Evolutionary conservation across 2,797 vertebrate genomes (phyloP).

Genomic region (Kryptolebias ocellatus): DNA sequence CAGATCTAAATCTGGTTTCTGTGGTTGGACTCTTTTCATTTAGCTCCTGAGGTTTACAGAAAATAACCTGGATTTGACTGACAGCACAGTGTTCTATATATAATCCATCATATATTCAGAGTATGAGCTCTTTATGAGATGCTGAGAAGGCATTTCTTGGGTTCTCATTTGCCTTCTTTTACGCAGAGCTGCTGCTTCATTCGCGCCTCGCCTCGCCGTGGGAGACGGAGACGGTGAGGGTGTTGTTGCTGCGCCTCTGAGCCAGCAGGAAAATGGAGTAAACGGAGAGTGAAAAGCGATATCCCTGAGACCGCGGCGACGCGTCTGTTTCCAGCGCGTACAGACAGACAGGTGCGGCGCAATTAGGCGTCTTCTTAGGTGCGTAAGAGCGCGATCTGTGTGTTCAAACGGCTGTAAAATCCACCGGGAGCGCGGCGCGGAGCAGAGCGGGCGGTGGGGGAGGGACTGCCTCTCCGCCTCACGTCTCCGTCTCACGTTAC

Average conservation of each 20-base stretch:
- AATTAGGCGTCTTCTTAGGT: too few species aligned
- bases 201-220: neutral
- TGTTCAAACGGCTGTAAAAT: slow-evolving; percentile 5
- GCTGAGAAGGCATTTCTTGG: neutral
- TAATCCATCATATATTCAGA: neutral
- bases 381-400: neutral
- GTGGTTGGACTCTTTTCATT: neutral
- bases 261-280: neutral
- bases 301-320: neutral
- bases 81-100: slow-evolving; percentile 7
- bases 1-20: slow-evolving; percentile 1
- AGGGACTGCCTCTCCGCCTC: slow-evolving; percentile 37
- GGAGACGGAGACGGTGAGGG: neutral
- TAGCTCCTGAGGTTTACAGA: neutral
- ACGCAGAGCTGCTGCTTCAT: neutral
- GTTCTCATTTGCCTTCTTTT: slow-evolving; percentile 13
- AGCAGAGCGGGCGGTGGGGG: slow-evolving; percentile 22
- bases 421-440: slow-evolving; percentile 21
- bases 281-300: neutral
- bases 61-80: slow-evolving; percentile 11
- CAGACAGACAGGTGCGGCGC: neutral
- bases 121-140: neutral
- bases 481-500: slow-evolving; percentile 62
- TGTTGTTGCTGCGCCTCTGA: slow-evolving; percentile 7
- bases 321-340: neutral